These are phyloP conservation scores for Ganaspis sp. DNA, from an alignment of 1,140 invertebrate species.

Conservation along the genomic window DNA sequence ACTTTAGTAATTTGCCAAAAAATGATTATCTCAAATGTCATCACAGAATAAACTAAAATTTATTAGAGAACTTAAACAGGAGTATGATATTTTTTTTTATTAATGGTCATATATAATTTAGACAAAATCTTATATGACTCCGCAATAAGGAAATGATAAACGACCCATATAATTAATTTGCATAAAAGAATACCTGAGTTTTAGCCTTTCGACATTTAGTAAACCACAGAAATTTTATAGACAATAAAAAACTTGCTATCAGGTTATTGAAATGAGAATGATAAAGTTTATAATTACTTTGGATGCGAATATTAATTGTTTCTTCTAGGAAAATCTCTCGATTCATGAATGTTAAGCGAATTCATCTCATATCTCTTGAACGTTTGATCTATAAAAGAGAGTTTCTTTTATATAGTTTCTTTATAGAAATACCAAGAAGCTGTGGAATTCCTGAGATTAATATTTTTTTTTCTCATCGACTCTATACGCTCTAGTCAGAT, in stretches of 20 bases:
- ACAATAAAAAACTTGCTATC: not conserved
- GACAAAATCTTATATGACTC: not conserved
- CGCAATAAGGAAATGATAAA: constrained; percentile 16
- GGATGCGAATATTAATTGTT: not conserved
- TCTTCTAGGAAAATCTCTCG: not conserved
- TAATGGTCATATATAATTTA: not conserved
- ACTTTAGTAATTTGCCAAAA: not conserved
- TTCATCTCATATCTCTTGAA: not conserved
- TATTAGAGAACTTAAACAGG: not conserved
- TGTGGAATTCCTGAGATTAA: not conserved
- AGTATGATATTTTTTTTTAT: not conserved
- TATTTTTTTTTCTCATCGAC: not conserved
- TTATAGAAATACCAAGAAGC: not conserved
- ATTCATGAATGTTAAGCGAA: not conserved
- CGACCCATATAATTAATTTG: constrained; percentile 22
- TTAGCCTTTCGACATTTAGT: not conserved
- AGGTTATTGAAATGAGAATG: not conserved
- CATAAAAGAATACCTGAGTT: not conserved
- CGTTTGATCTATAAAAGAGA: constrained; percentile 1
- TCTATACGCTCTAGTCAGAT: not conserved
- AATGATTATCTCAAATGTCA: not conserved
- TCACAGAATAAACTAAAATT: not conserved
- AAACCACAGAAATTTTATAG: constrained; percentile 2
- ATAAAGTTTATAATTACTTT: not conserved
- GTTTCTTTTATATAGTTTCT: not conserved